A percentile compares a stretch with the other conserved stretches of the same genome.
These are phyloP conservation scores for Chaetogeoica ovagalla DNA, from an alignment of 2,888 invertebrate species.

Conservation along the genomic window DNA sequence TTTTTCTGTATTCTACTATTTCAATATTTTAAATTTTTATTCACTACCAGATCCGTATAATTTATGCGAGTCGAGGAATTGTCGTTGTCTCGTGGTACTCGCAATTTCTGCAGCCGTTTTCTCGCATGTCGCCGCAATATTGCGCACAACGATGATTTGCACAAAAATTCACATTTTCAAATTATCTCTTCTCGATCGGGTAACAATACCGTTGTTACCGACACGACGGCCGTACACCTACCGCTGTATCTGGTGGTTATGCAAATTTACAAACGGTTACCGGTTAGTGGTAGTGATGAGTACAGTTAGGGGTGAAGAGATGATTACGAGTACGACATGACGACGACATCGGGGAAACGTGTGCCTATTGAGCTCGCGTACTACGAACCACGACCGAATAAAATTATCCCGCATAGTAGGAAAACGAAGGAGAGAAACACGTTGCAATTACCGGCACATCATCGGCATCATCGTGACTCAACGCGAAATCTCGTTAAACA, in stretches of 20 bases:
- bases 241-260: constrained; percentile 1
- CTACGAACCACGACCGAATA: background rate
- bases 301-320: background rate
- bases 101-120: background rate
- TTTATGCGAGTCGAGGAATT: no score
- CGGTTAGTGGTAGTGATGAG: no score
- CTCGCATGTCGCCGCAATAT: background rate
- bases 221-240: background rate
- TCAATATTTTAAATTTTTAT: no score
- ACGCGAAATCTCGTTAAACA: constrained; percentile 37
- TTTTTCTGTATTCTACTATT: no score
- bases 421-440: background rate
- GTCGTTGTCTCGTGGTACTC: no score
- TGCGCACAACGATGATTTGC: constrained; percentile 8
- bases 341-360: background rate
- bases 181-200: constrained; percentile 20
- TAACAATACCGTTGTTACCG: background rate
- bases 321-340: background rate
- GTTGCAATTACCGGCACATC: background rate
- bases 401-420: background rate
- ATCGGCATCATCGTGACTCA: constrained; percentile 42
- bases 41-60: no score
- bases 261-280: constrained; percentile 16
- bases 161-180: constrained; percentile 16
- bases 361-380: background rate